Evolutionary conservation across 2,797 vertebrate species (phyloP), one percentile per base, ranked within the genome.

Genomic region (Pseudomugil gertrudae): DNA sequence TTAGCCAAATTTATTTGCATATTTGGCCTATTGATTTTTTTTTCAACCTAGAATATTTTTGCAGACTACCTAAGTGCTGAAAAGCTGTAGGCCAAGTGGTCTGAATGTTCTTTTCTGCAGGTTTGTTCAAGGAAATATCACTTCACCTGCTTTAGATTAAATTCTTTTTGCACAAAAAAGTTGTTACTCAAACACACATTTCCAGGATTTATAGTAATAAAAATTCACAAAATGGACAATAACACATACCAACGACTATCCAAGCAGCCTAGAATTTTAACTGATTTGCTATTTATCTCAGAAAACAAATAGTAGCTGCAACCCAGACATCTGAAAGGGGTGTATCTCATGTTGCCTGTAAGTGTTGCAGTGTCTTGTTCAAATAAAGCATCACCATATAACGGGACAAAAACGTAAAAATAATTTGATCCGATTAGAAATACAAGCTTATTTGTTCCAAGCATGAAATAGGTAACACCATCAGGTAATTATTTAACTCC

Each of bases 211-310:
- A 86, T 72, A 86, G 87, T 80, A 84, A 84, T 83, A 76, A 89
- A 87, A 83, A 76, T 57, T 79, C 82, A 61, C 70, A 57, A 76
- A 88, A 91, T 74, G 81, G 77, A 81, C 10, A n/a, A n/a, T 67
- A 69, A 83, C 81, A 84, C 50, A 45, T 81, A 78, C 59, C 73
- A 66, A 78, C 67, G 55, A 72, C 85, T 86, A 76, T 55, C 29
- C 63, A 30, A 74, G 84, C 74, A 83, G 85, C 89, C 87, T 83
- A 90, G 87, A 92, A 91, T 88, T 88, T 78, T 66, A 60, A 63
- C 87, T 89, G 84, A 89, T 90, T 77, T 84, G 83, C 84, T 85
- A 85, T 92, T 91, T 87, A 88, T 84, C 83, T 74, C 24, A 23
- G 77, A 78, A 87, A 87, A 87, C 77, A 86, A 88, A 87, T 86